A percentile compares a stretch with the other conserved stretches of the same genome.
phyloP scores from a whole-genome alignment of 2,797 vertebrate genomes.

The Cygnus olor region DNA sequence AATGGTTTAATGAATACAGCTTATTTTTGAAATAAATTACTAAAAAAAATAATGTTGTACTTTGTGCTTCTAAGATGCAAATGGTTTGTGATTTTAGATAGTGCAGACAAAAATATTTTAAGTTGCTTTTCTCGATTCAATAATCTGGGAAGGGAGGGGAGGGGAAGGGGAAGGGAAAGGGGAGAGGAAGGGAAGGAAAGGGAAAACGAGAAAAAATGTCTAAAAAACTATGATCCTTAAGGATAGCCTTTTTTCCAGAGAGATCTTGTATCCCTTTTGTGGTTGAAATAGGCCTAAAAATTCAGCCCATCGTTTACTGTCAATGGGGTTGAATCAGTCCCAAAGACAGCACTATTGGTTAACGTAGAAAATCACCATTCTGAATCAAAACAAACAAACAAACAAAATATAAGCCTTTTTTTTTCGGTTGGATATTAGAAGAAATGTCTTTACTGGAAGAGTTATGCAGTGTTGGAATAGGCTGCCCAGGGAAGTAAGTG shows the following conservation, averaged over 20 bases:
- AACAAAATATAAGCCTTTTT: too few species aligned
- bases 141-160: neutral
- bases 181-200: too few species aligned
- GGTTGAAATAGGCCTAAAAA: neutral
- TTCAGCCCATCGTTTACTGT: neutral
- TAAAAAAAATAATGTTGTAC: neutral
- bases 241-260: neutral
- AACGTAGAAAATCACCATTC: neutral
- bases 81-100: neutral
- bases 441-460: too few species aligned
- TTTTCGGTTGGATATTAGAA: too few species aligned
- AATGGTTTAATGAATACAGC: neutral
- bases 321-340: neutral
- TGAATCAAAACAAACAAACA: too few species aligned
- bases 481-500: too few species aligned
- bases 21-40: neutral
- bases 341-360: neutral
- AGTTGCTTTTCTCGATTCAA: neutral
- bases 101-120: neutral
- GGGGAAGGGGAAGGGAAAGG: too few species aligned
- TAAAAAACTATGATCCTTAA: neutral
- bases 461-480: too few species aligned
- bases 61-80: neutral
- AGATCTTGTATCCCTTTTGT: neutral
- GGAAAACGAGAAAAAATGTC: neutral